Conservation (phyloP, 2,113 vertebrate genomes). For the Prolemur simus region DNA sequence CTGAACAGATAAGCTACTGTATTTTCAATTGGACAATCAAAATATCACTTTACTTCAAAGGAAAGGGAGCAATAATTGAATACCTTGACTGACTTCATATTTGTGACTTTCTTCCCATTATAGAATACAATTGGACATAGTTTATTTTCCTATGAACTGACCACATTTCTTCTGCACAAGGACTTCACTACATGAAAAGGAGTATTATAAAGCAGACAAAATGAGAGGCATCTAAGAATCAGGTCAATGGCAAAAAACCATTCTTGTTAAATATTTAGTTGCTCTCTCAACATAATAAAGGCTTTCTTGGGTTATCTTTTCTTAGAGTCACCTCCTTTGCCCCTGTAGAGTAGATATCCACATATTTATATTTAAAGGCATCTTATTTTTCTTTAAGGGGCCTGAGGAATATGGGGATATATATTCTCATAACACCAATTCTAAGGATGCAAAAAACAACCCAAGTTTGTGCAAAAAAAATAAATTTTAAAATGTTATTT, state of each 20-base stretch:
- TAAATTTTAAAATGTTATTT: background rate
- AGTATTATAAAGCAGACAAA: constrained; percentile 16
- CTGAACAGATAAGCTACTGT: constrained; percentile 75
- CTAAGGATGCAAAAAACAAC: background rate
- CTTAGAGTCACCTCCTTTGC: background rate
- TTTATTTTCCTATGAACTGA: constrained; percentile 49
- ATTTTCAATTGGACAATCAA: constrained; percentile 68
- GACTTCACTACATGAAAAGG: constrained; percentile 26
- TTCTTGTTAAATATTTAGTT: background rate
- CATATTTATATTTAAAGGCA: background rate
- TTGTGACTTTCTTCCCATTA: constrained; percentile 58
- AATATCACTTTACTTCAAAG: constrained; percentile 75
- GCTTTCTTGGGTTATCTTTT: background rate
- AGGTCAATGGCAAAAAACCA: constrained; percentile 5
- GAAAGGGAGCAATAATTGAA: constrained; percentile 56
- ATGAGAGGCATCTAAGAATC: background rate
- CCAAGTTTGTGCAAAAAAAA: background rate
- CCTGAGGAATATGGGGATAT: background rate
- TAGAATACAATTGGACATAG: constrained; percentile 24
- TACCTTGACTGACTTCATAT: constrained; percentile 49
- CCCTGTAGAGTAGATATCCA: background rate
- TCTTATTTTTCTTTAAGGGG: constrained; percentile 8
- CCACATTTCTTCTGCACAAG: background rate
- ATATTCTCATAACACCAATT: background rate
- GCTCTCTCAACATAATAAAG: background rate